A percentile compares a stretch with the other conserved stretches of the same genome.
phyloP scores from a whole-genome alignment of 2,888 invertebrate species.

The Watsonalla binaria region DNA sequence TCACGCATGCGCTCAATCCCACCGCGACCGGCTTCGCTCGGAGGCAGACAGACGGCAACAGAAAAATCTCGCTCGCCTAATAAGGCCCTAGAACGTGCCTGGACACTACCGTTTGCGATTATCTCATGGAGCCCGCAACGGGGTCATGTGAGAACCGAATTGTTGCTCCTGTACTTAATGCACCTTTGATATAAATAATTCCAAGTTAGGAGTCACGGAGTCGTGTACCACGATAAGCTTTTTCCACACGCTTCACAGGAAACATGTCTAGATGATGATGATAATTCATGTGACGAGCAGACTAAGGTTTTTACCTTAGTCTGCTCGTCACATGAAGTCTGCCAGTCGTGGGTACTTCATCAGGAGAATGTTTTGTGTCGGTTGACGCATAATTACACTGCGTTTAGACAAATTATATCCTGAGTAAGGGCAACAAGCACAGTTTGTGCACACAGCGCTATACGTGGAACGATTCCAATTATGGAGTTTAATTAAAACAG shows the following conservation, averaged over 20 bases:
- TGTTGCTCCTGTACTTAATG: constrained; percentile 53
- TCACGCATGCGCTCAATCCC: constrained; percentile 54
- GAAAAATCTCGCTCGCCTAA: constrained; percentile 61
- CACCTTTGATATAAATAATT: constrained; percentile 48
- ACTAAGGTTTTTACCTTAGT: too few species aligned
- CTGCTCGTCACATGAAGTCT: too few species aligned
- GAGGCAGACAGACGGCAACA: constrained; percentile 34
- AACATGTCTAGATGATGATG: constrained; percentile 31
- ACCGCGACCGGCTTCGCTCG: constrained; percentile 32
- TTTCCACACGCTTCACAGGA: constrained; percentile 31
- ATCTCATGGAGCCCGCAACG: constrained; percentile 68
- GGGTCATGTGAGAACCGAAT: constrained; percentile 68
- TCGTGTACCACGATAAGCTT: constrained; percentile 46
- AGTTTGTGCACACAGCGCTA: constrained; percentile 37
- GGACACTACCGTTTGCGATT: constrained; percentile 70
- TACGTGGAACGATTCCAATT: constrained; percentile 32
- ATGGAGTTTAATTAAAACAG: constrained; percentile 45
- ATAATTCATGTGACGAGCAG: constrained; percentile 36
- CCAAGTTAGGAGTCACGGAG: constrained; percentile 47
- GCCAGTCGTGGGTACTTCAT: constrained; percentile 33
- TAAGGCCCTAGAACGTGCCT: constrained; percentile 68
- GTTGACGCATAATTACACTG: constrained; percentile 37
- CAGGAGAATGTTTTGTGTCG: constrained; percentile 40
- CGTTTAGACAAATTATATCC: constrained; percentile 43
- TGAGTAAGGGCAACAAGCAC: constrained; percentile 34